A percentile compares a stretch with the other conserved stretches of the same genome.
Evolutionary conservation across 2,797 vertebrate genomes (phyloP).

Genomic region (Meriones psammophilus): DNA sequence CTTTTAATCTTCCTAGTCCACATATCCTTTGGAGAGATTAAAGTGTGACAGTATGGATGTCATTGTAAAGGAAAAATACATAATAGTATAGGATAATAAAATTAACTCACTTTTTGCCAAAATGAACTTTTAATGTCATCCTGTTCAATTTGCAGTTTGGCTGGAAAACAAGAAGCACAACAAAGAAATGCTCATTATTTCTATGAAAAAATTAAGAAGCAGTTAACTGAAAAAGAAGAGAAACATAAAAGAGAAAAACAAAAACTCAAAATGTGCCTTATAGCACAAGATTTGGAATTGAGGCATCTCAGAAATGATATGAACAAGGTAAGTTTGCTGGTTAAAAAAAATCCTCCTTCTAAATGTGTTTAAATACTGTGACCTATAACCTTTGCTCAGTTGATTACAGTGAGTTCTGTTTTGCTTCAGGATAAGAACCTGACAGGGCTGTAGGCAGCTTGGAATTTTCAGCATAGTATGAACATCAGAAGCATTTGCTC

Average conservation of each 20-base stretch:
- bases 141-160: not conserved
- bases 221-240: not conserved
- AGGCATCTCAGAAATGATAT: not conserved
- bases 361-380: not conserved
- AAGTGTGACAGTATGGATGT: not conserved
- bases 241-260: not conserved
- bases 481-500: not conserved
- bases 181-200: not conserved
- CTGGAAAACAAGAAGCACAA: not conserved
- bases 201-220: not conserved
- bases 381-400: too few relatives aligned
- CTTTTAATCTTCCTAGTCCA: not conserved
- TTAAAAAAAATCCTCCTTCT: not conserved
- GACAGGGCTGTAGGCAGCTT: not conserved
- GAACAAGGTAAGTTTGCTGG: not conserved
- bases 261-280: not conserved
- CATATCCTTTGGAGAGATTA: not conserved
- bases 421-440: not conserved
- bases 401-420: not conserved
- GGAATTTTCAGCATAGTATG: too few relatives aligned
- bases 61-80: not conserved
- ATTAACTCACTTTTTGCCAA: not conserved
- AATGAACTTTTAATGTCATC: not conserved
- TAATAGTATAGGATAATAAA: not conserved
- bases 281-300: not conserved